These are phyloP conservation scores for Tamias sibiricus DNA, from an alignment of 2,113 vertebrate species.

Conservation along the genomic window DNA sequence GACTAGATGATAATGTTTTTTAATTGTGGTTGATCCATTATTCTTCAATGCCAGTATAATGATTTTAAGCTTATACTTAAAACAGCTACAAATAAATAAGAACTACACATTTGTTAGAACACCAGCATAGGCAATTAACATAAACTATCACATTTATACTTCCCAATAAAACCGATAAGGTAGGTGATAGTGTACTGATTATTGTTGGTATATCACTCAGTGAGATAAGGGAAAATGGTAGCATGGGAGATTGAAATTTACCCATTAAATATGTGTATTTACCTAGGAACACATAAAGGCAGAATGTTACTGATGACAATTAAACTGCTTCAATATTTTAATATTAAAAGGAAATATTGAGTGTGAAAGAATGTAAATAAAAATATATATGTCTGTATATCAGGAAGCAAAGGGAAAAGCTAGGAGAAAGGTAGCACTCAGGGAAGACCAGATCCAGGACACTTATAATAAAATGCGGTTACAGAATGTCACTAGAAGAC, in stretches of 20 bases:
- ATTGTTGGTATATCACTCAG: not conserved
- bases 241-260: not conserved
- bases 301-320: not conserved
- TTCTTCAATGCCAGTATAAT: not conserved
- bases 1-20: no score
- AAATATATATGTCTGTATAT: no score
- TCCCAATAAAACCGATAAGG: not conserved
- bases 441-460: not conserved
- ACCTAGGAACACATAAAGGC: not conserved
- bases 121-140: not conserved
- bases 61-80: not conserved
- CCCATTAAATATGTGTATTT: not conserved
- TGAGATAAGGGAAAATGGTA: not conserved
- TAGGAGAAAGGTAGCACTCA: no score
- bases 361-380: not conserved
- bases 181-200: not conserved
- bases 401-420: not conserved
- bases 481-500: fast-evolving
- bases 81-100: not conserved
- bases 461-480: not conserved
- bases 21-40: not conserved
- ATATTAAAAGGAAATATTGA: not conserved
- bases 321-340: not conserved
- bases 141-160: not conserved
- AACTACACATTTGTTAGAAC: not conserved